These are phyloP conservation scores for Kryptolebias ocellatus DNA, from an alignment of 2,797 vertebrate species.

Conservation along the genomic window DNA sequence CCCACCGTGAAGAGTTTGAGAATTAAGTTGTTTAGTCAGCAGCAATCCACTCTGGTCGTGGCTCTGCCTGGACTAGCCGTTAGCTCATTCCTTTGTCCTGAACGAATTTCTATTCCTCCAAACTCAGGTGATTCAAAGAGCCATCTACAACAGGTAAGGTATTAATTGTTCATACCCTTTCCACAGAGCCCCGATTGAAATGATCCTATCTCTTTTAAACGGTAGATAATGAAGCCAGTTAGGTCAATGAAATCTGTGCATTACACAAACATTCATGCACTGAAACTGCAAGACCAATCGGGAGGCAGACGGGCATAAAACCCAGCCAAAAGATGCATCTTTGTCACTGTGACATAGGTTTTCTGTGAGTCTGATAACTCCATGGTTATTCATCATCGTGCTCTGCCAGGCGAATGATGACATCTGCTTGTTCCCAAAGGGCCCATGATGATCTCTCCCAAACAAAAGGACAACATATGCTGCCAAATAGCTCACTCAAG, in stretches of 20 bases:
- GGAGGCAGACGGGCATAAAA: not conserved
- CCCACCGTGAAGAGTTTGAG: too few relatives aligned
- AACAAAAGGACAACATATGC: slow-evolving; percentile 74
- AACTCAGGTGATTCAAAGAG: too few relatives aligned
- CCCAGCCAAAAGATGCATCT: slow-evolving; percentile 41
- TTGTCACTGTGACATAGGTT: slow-evolving; percentile 56
- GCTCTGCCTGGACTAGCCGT: too few relatives aligned
- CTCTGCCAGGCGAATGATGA: slow-evolving; percentile 75
- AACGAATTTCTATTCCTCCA: too few relatives aligned
- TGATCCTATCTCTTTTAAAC: not conserved
- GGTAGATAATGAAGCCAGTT: not conserved
- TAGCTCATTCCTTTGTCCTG: too few relatives aligned
- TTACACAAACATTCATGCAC: not conserved
- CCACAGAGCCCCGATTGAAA: not conserved
- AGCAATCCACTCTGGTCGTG: too few relatives aligned
- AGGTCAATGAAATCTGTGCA: not conserved
- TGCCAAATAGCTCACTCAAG: slow-evolving; percentile 67
- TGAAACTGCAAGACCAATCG: too few relatives aligned
- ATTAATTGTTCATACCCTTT: not conserved
- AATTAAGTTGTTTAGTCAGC: too few relatives aligned
- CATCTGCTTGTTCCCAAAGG: slow-evolving; percentile 73
- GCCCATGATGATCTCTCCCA: slow-evolving; percentile 68
- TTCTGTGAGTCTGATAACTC: slow-evolving; percentile 56
- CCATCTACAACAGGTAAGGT: too few relatives aligned
- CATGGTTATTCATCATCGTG: slow-evolving; percentile 71